Conservation (phyloP, 2,888 invertebrate genomes). For the Xylota sylvarum region DNA sequence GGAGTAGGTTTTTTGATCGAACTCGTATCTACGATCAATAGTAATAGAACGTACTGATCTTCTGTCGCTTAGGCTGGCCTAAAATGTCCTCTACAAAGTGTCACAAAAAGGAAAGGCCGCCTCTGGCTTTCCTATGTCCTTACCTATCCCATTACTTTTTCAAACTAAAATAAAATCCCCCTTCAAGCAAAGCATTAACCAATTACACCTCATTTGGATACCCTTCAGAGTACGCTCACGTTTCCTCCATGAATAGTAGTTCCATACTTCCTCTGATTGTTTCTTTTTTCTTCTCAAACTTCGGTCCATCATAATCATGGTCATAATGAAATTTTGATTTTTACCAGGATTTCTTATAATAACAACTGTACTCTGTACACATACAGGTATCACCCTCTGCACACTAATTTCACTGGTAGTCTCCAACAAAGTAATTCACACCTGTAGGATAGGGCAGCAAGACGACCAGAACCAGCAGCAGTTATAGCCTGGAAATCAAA, state of each 20-base stretch:
- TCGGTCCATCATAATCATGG: slow-evolving; percentile 65
- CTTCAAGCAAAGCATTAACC: slow-evolving; percentile 45
- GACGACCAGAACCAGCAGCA: slow-evolving; percentile 18
- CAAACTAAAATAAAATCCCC: slow-evolving; percentile 30
- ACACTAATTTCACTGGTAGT: slow-evolving; percentile 46
- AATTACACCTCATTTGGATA: slow-evolving; percentile 67
- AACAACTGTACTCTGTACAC: slow-evolving; percentile 26
- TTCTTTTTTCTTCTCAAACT: slow-evolving; percentile 24
- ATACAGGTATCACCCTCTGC: slow-evolving; percentile 33
- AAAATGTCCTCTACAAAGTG: too few species aligned
- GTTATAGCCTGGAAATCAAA: slow-evolving; percentile 65
- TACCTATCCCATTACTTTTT: slow-evolving; percentile 20
- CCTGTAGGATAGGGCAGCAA: slow-evolving; percentile 40
- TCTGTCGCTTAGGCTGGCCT: too few species aligned
- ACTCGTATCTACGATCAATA: too few species aligned
- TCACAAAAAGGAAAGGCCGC: too few species aligned
- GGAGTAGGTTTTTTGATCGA: too few species aligned
- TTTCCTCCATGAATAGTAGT: slow-evolving; percentile 36
- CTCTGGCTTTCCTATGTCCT: too few species aligned
- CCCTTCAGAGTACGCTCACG: slow-evolving; percentile 71
- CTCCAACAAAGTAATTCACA: slow-evolving; percentile 55
- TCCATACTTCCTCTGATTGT: slow-evolving; percentile 4
- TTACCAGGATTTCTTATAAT: slow-evolving; percentile 57
- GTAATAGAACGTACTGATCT: too few species aligned
- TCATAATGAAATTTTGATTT: slow-evolving; percentile 74